Evolutionary conservation across 2,113 vertebrate species (phyloP), one percentile per base, ranked within the genome.

Genomic region (Oophaga pumilio): DNA sequence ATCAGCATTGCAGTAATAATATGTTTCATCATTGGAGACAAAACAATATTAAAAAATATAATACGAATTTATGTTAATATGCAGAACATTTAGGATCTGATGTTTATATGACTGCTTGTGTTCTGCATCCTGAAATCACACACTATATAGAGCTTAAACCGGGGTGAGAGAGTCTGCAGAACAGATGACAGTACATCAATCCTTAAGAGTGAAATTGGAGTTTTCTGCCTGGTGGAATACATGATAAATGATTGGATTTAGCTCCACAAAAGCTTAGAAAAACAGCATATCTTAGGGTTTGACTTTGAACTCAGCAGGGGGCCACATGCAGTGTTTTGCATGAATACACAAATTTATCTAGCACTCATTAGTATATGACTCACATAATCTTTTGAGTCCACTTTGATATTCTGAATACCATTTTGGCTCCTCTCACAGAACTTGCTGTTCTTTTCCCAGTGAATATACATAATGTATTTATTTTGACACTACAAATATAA

Each of bases 381-480:
- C 74, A 60, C 57, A 52, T 66, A 78, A 53, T 66, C 71, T 53
- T 86, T 77, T 28, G n/a, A 53, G 56, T 53, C 57, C 49, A 78
- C 43, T 66, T 85, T 85, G 14, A 74, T 74, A 74, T 79, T 77
- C 24, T 57, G 60, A 79, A 86, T 66, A 33, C 59, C 52, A 18
- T 28, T 80, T 28, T 68, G 52, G 57, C 85, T 66, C 5, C 24
- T 80, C 50, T 69, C 6, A 52, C 76, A 66, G 59, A 79, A 57
- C 85, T 49, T 66, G 28, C 2, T 43, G 56, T 76, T 60, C 24
- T 50, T 85, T 76, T 26, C 52, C 53, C 52, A 18, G n/a, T 66
- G 85, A 64, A 64, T 78, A 78, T 78, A 79, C 76, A 86, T 86
- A 68, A 53, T 86, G 28, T 86, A 53, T 86, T 86, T 80, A 86